Conservation (phyloP, 2,888 invertebrate species). For the Drosophila vallismaia region DNA sequence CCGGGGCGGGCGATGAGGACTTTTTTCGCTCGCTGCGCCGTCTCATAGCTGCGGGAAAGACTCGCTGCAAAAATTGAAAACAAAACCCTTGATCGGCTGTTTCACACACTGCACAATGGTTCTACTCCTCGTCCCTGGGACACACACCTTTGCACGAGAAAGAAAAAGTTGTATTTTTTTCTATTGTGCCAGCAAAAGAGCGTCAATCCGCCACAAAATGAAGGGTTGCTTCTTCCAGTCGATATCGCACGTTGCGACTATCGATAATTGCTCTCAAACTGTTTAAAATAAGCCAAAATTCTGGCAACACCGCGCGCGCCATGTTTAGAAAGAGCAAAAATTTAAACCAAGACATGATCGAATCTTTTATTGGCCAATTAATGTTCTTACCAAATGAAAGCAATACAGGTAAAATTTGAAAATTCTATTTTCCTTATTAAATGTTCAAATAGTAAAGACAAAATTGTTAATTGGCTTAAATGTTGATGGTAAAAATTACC, state of each 20-base stretch:
- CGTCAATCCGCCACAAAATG: conserved; percentile 74
- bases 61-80: conserved; percentile 47
- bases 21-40: conserved; percentile 90
- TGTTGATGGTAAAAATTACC: not conserved
- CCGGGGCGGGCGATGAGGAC: conserved; percentile 86
- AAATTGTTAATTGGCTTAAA: not conserved
- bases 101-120: conserved; percentile 35
- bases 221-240: conserved; percentile 49
- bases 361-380: not conserved
- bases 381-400: not conserved
- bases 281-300: too few species aligned
- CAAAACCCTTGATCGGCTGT: conserved; percentile 33
- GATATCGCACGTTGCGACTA: not conserved
- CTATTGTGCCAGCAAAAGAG: conserved; percentile 62
- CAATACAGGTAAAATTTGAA: too few species aligned
- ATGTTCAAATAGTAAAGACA: too few species aligned
- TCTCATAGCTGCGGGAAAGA: conserved; percentile 85
- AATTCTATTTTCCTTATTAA: too few species aligned
- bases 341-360: too few species aligned
- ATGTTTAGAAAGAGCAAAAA: too few species aligned
- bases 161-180: conserved; percentile 42
- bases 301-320: too few species aligned
- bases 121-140: conserved; percentile 20
- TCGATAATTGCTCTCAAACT: conserved; percentile 18
- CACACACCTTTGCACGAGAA: conserved; percentile 42